Conservation (phyloP, 2,888 invertebrate species). For the Lochmaea capreae region DNA sequence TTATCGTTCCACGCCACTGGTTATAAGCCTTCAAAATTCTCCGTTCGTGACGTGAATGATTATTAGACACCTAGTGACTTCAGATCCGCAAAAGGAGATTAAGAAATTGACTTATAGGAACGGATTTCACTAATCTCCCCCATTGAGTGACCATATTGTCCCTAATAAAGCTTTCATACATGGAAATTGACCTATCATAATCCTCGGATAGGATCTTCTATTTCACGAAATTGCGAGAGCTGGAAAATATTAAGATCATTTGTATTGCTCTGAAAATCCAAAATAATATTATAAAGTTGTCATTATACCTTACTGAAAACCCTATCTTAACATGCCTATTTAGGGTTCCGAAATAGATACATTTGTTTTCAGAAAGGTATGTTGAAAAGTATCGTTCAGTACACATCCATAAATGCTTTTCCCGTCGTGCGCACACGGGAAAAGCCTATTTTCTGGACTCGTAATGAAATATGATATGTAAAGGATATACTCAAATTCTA, state of each 20-base stretch:
- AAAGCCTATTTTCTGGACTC: no score
- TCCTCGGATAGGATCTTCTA: background rate
- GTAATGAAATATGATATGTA: no score
- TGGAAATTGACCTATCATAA: constrained; percentile 36
- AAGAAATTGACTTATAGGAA: constrained; percentile 53
- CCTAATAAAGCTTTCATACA: constrained; percentile 46
- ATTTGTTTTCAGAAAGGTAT: no score
- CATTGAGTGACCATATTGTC: constrained; percentile 47
- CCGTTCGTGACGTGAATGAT: constrained; percentile 54
- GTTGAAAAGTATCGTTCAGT: no score
- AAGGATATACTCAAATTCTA: no score
- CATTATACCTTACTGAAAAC: no score
- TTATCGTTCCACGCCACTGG: constrained; percentile 27
- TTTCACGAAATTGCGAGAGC: background rate
- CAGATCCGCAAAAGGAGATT: constrained; percentile 54
- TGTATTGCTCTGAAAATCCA: no score
- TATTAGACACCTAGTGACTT: constrained; percentile 53
- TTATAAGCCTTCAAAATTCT: constrained; percentile 44
- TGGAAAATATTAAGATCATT: background rate
- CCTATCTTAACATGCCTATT: no score
- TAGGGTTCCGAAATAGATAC: no score
- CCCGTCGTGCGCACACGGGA: no score
- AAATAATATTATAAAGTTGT: no score
- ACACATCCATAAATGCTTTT: no score
- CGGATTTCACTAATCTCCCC: constrained; percentile 44